These are phyloP conservation scores for Papilio elwesi DNA, from an alignment of 2,888 invertebrate genomes.

Conservation along the genomic window DNA sequence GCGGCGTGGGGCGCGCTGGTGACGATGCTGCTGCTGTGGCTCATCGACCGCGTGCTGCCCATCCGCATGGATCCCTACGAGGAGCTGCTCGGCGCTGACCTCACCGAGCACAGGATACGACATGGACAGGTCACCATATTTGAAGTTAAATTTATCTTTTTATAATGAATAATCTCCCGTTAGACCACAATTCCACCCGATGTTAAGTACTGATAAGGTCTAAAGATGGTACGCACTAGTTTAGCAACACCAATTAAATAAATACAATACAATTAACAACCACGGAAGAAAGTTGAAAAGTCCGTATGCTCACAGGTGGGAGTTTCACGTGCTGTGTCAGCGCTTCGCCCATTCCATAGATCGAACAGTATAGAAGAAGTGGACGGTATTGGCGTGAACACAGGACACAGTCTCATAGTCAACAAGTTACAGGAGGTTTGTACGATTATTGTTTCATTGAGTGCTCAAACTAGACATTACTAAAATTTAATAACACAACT, in stretches of 20 bases:
- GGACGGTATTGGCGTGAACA: slow-evolving; percentile 87
- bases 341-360: slow-evolving; percentile 86
- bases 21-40: slow-evolving; percentile 90
- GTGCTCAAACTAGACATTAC: too few relatives aligned
- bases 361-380: slow-evolving; percentile 72
- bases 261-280: too few relatives aligned
- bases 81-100: slow-evolving; percentile 94
- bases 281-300: too few relatives aligned
- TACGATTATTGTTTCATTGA: slow-evolving; percentile 4
- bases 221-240: too few relatives aligned
- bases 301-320: slow-evolving; percentile 75
- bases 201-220: too few relatives aligned
- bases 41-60: slow-evolving; percentile 90
- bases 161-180: too few relatives aligned
- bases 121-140: slow-evolving; percentile 84
- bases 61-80: slow-evolving; percentile 94
- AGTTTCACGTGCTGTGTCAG: slow-evolving; percentile 89
- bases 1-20: slow-evolving; percentile 89
- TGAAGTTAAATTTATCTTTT: too few relatives aligned
- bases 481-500: not conserved
- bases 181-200: too few relatives aligned
- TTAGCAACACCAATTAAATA: too few relatives aligned
- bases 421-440: slow-evolving; percentile 73
- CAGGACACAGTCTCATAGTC: slow-evolving; percentile 85
- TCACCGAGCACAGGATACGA: slow-evolving; percentile 93